Percentiles rank a stretch among this genome's conserved stretches.
Conservation (phyloP, 2,888 invertebrate species). For the Philaethria dido region DNA sequence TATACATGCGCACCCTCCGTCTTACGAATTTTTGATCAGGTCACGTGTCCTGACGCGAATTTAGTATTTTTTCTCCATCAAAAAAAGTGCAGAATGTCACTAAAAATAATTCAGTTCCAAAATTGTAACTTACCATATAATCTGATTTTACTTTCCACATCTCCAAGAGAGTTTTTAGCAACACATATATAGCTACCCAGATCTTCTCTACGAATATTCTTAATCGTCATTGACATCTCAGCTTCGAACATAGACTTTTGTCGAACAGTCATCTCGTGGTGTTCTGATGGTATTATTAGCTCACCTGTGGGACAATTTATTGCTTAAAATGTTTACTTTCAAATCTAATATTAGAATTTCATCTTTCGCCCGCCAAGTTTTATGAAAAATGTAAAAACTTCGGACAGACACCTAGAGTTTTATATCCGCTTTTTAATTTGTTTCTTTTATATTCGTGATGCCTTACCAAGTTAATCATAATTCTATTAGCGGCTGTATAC, state of each 20-base stretch:
- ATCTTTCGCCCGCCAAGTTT: conserved; percentile 75
- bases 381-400: conserved; percentile 83
- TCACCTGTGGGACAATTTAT: conserved; percentile 85
- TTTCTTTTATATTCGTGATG: conserved; percentile 75
- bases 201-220: conserved; percentile 90
- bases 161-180: conserved; percentile 94
- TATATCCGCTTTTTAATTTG: conserved; percentile 80
- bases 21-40: too few species aligned
- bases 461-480: conserved; percentile 65
- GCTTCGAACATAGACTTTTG: conserved; percentile 92
- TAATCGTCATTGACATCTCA: conserved; percentile 92
- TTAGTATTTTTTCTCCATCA: too few species aligned
- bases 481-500: conserved; percentile 50
- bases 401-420: conserved; percentile 78
- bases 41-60: too few species aligned
- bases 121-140: conserved; percentile 88
- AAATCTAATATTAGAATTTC: conserved; percentile 82
- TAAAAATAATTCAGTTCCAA: too few species aligned
- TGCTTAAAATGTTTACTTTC: conserved; percentile 73
- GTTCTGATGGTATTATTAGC: conserved; percentile 92
- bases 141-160: conserved; percentile 94
- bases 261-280: conserved; percentile 90
- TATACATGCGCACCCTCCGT: too few species aligned
- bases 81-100: too few species aligned
- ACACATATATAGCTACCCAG: conserved; percentile 94